phyloP scores from a whole-genome alignment of 2,888 invertebrate species.

The Orgyia antiqua region DNA sequence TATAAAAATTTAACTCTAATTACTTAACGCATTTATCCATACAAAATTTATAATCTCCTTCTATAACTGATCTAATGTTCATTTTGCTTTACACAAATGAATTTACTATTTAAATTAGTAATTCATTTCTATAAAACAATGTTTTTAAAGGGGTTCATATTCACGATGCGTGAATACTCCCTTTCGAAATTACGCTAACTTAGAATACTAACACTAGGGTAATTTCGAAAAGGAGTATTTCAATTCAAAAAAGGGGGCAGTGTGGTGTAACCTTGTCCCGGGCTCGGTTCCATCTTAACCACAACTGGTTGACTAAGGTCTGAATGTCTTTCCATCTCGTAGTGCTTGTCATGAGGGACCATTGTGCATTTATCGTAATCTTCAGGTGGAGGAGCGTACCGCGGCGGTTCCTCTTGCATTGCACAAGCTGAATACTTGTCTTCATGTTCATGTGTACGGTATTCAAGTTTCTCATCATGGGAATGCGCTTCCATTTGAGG shows the following conservation, averaged over 20 bases:
- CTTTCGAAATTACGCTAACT: conserved; percentile 67
- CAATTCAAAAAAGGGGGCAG: conserved; percentile 89
- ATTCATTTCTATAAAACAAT: conserved; percentile 19
- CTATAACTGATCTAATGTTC: too few relatives aligned
- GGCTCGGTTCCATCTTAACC: conserved; percentile 78
- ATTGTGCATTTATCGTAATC: conserved; percentile 80
- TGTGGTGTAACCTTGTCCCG: conserved; percentile 80
- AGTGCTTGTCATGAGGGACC: conserved; percentile 68
- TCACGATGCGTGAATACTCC: too few relatives aligned
- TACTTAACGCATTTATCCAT: too few relatives aligned
- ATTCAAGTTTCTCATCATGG: conserved; percentile 71
- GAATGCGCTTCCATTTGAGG: conserved; percentile 76
- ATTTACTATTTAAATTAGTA: conserved; percentile 9
- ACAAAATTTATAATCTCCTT: too few relatives aligned
- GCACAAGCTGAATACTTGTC: conserved; percentile 69
- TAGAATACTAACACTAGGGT: conserved; percentile 38
- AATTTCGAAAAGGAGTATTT: conserved; percentile 80
- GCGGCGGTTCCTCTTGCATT: conserved; percentile 68
- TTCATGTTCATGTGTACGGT: conserved; percentile 63
- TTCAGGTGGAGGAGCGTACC: conserved; percentile 77
- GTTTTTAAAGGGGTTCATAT: conserved; percentile 6
- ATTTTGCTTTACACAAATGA: conserved; percentile 12
- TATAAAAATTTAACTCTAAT: too few relatives aligned
- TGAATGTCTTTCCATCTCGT: conserved; percentile 63
- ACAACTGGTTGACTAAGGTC: conserved; percentile 66